Evolutionary conservation across 2,797 vertebrate genomes (phyloP).

Genomic region (Sandelia bainsii): DNA sequence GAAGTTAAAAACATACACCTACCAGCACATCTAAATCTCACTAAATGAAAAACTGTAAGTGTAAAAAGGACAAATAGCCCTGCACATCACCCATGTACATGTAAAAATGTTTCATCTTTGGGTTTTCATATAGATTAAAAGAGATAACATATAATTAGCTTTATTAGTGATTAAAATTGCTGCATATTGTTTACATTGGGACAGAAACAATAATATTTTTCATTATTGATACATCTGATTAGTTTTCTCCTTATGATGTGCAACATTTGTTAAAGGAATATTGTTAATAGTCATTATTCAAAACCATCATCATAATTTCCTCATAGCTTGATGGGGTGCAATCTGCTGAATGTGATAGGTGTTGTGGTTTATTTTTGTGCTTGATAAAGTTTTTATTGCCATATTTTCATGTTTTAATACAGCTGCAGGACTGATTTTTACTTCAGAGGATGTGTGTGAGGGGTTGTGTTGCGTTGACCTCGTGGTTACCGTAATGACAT

Average conservation of each 20-base stretch:
- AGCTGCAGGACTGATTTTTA: conserved; percentile 27
- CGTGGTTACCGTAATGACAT: conserved; percentile 88
- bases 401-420: conserved; percentile 46
- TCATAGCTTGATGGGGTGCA: not conserved
- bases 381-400: conserved; percentile 40
- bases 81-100: too few species aligned
- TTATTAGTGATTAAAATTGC: too few species aligned
- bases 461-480: conserved; percentile 63
- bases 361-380: conserved; percentile 45
- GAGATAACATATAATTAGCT: too few species aligned
- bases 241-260: not conserved
- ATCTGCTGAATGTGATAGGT: conserved; percentile 4
- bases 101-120: too few species aligned
- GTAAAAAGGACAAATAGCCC: too few species aligned
- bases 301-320: conserved; percentile 14
- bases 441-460: conserved; percentile 24
- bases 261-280: conserved; percentile 1
- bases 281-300: conserved; percentile 11
- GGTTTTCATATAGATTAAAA: too few species aligned
- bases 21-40: too few species aligned
- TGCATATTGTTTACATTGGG: too few species aligned
- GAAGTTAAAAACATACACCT: too few species aligned
- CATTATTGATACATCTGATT: not conserved
- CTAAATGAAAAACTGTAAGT: too few species aligned
- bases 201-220: too few species aligned